Base-by-base conservation (phyloP, 1,140 invertebrate species). In the Holcopasites calliopsidis region DNA sequence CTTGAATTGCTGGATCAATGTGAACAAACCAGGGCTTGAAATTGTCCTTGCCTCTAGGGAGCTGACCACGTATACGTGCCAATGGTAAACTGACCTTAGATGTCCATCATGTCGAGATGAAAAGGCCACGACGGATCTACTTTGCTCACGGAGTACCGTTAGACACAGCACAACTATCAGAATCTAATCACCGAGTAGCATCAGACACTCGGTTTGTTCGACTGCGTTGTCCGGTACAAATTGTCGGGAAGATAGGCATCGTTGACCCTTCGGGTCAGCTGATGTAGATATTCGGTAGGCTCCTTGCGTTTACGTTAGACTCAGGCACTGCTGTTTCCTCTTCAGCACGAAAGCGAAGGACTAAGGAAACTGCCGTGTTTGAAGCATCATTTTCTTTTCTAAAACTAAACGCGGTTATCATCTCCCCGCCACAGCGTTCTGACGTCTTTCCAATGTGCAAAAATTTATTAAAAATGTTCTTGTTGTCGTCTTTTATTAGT, bases 181-280 rank as follows among this genome's bases (percentile, higher is more conserved):
- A 65, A 77, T 77, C 70, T 77, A 77, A 77, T 77, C 76, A 65
- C 38, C 11, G 52, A 57, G 60, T 52, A 73, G 42, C 76, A 77
- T 77, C 76, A 35, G 60, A 73, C 50, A 58, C 60, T 64, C 33
- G 44, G 68, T 57, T 47, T 42, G 49, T 60, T 72, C 70, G 69
- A 73, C 60, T 64, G 33, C 47, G 58, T 72, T 57, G 50, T 64
- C 70, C 35, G 49, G 76, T 77, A 77, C 76, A 77, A 77, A 77
- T 77, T 73, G 76, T 77, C 50, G 21, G 16, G 5, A 16, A 58
- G 58, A 77, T 73, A 65, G 40, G 40, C 28, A 77, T 77, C 60
- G 42, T 26, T 26, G 23, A 21, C 38, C 38, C 28, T 0, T 0
- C 7, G n/a, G 75, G 58, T 72, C 68, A 60, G 47, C 47, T 16